Percentiles rank a stretch among this genome's conserved stretches.
phyloP scores from a whole-genome alignment of 2,113 vertebrate genomes.

The Dolichotis patagonum region DNA sequence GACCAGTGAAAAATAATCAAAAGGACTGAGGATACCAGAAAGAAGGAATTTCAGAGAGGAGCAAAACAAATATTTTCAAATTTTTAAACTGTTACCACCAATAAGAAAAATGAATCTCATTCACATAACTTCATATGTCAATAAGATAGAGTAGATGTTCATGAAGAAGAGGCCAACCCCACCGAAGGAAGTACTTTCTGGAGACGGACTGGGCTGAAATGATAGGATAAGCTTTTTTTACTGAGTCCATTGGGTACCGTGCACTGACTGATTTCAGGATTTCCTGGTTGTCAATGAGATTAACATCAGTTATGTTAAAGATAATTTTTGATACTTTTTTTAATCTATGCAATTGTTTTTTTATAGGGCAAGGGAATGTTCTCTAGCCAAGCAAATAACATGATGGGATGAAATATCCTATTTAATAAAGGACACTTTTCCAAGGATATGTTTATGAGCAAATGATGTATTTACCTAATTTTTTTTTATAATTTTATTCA shows the following conservation, averaged over 20 bases:
- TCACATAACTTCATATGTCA: background rate
- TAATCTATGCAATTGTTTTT: conserved; percentile 35
- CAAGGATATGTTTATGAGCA: conserved; percentile 27
- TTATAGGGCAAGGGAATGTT: background rate
- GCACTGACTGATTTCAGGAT: background rate
- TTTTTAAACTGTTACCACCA: background rate
- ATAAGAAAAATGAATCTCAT: background rate
- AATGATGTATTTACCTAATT: background rate
- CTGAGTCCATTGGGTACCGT: background rate
- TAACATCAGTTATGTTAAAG: conserved; percentile 35
- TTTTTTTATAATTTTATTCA: no score
- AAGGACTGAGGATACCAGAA: background rate
- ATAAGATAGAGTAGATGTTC: background rate
- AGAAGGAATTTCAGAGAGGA: background rate
- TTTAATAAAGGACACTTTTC: conserved; percentile 52
- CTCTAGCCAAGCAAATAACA: conserved; percentile 25
- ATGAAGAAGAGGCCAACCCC: background rate
- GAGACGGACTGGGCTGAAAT: background rate
- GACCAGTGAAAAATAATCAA: background rate
- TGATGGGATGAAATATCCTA: background rate
- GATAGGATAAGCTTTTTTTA: background rate
- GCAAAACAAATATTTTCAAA: background rate
- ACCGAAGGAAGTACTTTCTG: background rate
- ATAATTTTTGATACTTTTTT: conserved; percentile 20
- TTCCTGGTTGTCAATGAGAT: conserved; percentile 40